Base-by-base conservation (phyloP, 2,797 vertebrate species). In the Scolopax bukidnonensis region DNA sequence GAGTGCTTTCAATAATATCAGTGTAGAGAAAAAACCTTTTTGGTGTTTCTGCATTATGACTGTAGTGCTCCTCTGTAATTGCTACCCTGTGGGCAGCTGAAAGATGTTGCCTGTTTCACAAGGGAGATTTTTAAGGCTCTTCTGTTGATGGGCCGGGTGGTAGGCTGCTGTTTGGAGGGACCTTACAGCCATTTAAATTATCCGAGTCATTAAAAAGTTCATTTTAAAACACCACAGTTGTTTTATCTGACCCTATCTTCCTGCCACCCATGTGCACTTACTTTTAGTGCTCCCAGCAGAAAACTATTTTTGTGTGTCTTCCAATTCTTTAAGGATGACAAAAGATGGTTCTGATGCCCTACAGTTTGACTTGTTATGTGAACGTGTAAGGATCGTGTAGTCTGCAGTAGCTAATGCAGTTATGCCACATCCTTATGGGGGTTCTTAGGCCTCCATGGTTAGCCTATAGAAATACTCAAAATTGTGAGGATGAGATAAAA, bases 361-460 rank as follows among this genome's bases (percentile, higher is more conserved):
- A 70, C 21, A 25, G 30, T 54, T 73, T 73, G 19, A 43, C 33
- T 61, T 41, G 11, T 13, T 54, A 12, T 1, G 0, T 65, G 63
- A 54, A 32, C 12, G 30, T 57, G 15, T 45, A 56, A 64, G 14
- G 28, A 21, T 71, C 38, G 3, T 1, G 4, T 27, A 20, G 18
- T 43, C 47, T 63, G 63, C 24, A 16, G 73, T 12, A 56, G 48
- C 57, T 84, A 21, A 18, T 61, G 48, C 40, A 32, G 11, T 77
- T 59, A 11, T 4, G 64, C 8, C 1, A 0, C 7, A 3, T 41
- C 27, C n/a, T 57, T 41, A 4, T 1, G 0, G 33, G 6, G 1
- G 10, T 50, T 65, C 14, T 80, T 36, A 14, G 8, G 9, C 83
- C 16, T 80, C 28, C 2, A 1, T 36, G 23, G 9, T 67, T 77